Evolutionary conservation across 92 coral and sea anemone species (phyloP).

Genomic region (Porites evermanni): DNA sequence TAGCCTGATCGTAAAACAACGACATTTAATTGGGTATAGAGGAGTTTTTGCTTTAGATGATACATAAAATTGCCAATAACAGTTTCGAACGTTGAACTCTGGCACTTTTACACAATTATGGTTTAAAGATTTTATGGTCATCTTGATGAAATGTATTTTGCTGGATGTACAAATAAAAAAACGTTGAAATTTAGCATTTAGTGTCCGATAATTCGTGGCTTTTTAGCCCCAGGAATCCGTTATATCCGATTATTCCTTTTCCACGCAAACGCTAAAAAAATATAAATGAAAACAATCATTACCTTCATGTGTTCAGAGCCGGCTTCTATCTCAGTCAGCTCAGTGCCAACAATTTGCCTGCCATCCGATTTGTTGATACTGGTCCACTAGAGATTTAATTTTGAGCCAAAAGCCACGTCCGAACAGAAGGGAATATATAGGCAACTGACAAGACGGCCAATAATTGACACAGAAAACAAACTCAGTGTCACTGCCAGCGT

Average conservation of each 20-base stretch:
- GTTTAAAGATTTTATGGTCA: not conserved
- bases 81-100: not conserved
- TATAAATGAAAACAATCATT: not conserved
- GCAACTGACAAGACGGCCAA: not conserved
- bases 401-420: not conserved
- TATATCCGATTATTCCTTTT: not conserved
- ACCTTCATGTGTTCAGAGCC: constrained; percentile 14
- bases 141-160: not conserved
- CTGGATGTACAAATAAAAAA: not conserved
- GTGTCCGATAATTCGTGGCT: not conserved
- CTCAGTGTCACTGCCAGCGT: not conserved
- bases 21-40: not conserved
- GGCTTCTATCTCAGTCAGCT: too few species aligned
- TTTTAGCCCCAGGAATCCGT: not conserved
- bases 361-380: constrained; percentile 9
- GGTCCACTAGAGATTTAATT: not conserved
- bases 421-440: not conserved
- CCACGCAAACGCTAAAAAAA: not conserved
- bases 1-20: not conserved
- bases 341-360: not conserved
- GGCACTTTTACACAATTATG: not conserved
- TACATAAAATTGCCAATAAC: not conserved
- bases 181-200: not conserved
- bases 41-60: not conserved
- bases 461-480: constrained; percentile 27